Evolutionary conservation across 2,113 vertebrate species (phyloP).

Genomic region (Sclerurus mexicanus): DNA sequence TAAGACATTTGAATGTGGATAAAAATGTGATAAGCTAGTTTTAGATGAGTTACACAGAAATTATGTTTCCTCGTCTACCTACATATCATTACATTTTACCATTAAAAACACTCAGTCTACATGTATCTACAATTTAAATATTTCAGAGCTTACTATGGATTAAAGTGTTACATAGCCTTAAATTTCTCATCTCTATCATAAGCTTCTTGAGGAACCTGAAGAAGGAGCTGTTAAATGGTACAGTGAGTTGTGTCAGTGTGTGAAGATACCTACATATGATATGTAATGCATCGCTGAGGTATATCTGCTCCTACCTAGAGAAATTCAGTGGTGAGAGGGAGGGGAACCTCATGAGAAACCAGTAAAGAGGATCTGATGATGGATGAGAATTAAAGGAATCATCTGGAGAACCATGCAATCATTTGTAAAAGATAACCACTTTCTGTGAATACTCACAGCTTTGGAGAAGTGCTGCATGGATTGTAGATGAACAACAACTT

Average conservation of each 20-base stretch:
- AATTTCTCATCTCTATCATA: not conserved
- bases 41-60: not conserved
- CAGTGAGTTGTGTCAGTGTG: not conserved
- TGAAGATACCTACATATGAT: not conserved
- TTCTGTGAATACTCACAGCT: not conserved
- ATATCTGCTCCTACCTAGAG: not conserved
- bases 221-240: not conserved
- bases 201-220: not conserved
- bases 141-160: not conserved
- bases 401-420: not conserved
- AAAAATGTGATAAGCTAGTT: not conserved
- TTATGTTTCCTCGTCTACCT: not conserved
- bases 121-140: not conserved
- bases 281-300: not conserved
- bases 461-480: not conserved
- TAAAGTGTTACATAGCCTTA: not conserved
- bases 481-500: not conserved
- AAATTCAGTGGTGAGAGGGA: not conserved
- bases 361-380: not conserved
- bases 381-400: constrained; percentile 6
- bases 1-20: not conserved
- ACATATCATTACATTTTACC: not conserved
- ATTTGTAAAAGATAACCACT: not conserved
- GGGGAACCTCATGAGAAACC: not conserved
- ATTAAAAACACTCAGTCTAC: not conserved